Evolutionary conservation across 2,797 vertebrate genomes (phyloP), one percentile per base, ranked within the genome.

Genomic region (Ctenopoma kingsleyae): DNA sequence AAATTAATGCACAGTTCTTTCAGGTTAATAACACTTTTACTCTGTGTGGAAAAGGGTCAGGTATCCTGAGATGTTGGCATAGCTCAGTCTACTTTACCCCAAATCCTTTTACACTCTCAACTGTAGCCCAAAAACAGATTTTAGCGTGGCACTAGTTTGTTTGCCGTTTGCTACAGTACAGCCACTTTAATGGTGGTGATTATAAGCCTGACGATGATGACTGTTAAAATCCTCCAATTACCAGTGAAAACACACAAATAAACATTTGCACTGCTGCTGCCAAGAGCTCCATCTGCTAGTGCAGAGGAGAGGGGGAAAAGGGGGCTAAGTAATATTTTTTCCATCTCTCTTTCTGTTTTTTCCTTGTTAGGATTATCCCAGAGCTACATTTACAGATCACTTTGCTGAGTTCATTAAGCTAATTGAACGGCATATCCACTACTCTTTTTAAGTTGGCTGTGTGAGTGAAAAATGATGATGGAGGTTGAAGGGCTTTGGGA

Each of bases 201-300:
- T 96, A 96, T 95, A 92, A 93, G 92, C 89, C 91, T 91, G 87
- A 90, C 84, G 91, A 94, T 92, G 95, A 96, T 93, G 88, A 94
- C 93, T 91, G 94, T 94, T 94, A 94, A 94, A 94, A 95, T 89
- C 93, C 93, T 96, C 95, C 95, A 95, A 94, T 95, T 94, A 94
- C 91, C 93, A 92, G 92, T 91, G 91, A 96, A 95, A 94, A 94
- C 93, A 94, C 87, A 96, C 93, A 96, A 97, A 96, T 96, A 97
- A 95, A 96, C 94, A 96, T 96, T 96, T 93, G 94, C 94, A 85
- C 92, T 91, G 92, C 91, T 84, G 92, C 95, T 96, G 96, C 96
- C 96, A 97, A 95, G 94, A 94, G 90, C 92, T 95, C 95, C 97
- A 97, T 98, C 96, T 97, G 96, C 92, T 91, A 87, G 87, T 80